A percentile compares a stretch with the other conserved stretches of the same genome.
Evolutionary conservation across 53 echinoderm and acorn worm genomes (phyloP).

Genomic region (Antedon mediterranea): DNA sequence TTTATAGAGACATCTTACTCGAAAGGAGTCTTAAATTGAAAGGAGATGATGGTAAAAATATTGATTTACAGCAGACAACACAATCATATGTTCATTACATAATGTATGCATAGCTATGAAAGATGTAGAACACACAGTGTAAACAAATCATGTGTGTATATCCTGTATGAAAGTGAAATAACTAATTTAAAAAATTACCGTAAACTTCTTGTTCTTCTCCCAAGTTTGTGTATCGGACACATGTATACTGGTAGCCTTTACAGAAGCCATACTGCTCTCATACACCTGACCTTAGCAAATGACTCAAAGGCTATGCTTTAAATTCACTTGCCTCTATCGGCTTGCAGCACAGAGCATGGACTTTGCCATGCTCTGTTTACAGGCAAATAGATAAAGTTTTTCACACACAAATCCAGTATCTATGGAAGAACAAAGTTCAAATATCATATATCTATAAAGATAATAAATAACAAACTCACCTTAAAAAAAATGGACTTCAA

Average conservation of each 20-base stretch:
- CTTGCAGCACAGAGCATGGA: neutral
- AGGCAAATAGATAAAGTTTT: neutral
- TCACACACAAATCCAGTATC: neutral
- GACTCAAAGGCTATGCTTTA: neutral
- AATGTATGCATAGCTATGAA: too few species aligned
- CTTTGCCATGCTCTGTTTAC: neutral
- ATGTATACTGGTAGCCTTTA: conserved; percentile 68
- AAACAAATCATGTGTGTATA: too few species aligned
- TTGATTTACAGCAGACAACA: too few species aligned
- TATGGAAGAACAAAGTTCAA: neutral
- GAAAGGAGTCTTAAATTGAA: too few species aligned
- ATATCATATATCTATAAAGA: too few species aligned
- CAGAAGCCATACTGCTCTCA: conserved; percentile 4
- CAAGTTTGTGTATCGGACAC: conserved; percentile 94
- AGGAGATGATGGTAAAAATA: too few species aligned
- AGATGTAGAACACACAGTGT: too few species aligned
- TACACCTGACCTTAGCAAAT: neutral
- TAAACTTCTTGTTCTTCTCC: conserved; percentile 99
- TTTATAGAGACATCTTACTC: too few species aligned
- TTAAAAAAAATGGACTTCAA: too few species aligned
- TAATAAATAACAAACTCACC: too few species aligned
- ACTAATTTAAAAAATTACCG: conserved; percentile 39
- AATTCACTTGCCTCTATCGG: neutral
- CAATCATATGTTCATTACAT: too few species aligned
- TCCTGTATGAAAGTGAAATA: too few species aligned